Evolutionary conservation across 2,888 invertebrate genomes (phyloP).

Genomic region (Lasioglossum figueresi): DNA sequence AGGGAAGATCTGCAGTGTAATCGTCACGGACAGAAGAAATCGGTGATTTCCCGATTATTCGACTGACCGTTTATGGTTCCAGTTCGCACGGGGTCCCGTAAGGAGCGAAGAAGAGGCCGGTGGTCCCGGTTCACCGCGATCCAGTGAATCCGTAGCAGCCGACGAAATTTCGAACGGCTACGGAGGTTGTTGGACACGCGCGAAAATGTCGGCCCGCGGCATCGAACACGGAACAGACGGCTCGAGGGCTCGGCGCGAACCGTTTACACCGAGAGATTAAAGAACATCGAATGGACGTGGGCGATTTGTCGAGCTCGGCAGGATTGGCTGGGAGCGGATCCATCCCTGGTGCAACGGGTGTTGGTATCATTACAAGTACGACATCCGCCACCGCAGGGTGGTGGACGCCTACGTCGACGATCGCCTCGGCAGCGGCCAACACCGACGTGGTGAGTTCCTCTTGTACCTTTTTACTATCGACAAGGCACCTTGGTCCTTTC

Average conservation of each 20-base stretch:
- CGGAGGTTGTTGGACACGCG: slow-evolving; percentile 48
- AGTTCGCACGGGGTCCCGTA: slow-evolving; percentile 31
- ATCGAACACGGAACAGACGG: slow-evolving; percentile 57
- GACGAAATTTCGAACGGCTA: slow-evolving; percentile 38
- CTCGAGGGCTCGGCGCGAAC: slow-evolving; percentile 64
- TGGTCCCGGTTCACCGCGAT: slow-evolving; percentile 23
- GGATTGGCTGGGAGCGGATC: slow-evolving; percentile 79
- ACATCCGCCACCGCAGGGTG: slow-evolving; percentile 77
- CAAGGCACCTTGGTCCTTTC: neutral
- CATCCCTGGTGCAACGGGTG: slow-evolving; percentile 78
- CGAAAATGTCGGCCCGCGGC: slow-evolving; percentile 69
- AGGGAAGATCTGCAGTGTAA: too few species aligned
- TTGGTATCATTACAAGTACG: slow-evolving; percentile 74
- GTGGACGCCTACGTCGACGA: slow-evolving; percentile 81
- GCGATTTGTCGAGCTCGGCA: slow-evolving; percentile 76
- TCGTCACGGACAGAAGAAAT: neutral
- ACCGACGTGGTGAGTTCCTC: slow-evolving; percentile 80
- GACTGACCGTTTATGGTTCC: slow-evolving; percentile 14
- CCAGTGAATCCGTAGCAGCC: slow-evolving; percentile 38
- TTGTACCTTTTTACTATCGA: neutral
- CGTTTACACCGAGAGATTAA: slow-evolving; percentile 70
- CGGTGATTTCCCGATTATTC: neutral
- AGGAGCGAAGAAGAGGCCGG: slow-evolving; percentile 13
- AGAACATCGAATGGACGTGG: slow-evolving; percentile 81
- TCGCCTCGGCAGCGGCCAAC: slow-evolving; percentile 78